phyloP scores from a whole-genome alignment of 2,113 vertebrate genomes.

The Stegastes partitus region DNA sequence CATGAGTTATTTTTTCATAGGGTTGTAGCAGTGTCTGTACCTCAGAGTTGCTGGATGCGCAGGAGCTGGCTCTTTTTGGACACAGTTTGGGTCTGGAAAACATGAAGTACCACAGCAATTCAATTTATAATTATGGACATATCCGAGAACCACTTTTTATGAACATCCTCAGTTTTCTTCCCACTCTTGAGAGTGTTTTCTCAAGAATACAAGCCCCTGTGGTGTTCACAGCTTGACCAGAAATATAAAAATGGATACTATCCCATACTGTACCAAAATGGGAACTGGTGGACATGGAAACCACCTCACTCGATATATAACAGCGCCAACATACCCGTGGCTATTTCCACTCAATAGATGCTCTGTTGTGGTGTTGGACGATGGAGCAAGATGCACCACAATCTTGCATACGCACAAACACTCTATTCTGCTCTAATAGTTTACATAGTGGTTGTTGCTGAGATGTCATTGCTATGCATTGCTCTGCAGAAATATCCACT shows the following conservation, averaged over 20 bases:
- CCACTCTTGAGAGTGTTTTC: slow-evolving; percentile 14
- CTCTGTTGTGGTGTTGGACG: slow-evolving; percentile 54
- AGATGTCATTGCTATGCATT: slow-evolving; percentile 20
- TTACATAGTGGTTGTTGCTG: slow-evolving; percentile 25
- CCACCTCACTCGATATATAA: slow-evolving; percentile 27
- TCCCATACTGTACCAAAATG: slow-evolving; percentile 27
- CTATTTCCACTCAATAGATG: slow-evolving; percentile 34
- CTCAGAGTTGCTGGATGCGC: slow-evolving; percentile 82
- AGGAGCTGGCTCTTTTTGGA: slow-evolving; percentile 80
- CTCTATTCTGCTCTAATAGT: slow-evolving; percentile 11
- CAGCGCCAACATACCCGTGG: slow-evolving; percentile 50
- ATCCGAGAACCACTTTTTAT: slow-evolving; percentile 44
- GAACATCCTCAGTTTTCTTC: slow-evolving; percentile 12
- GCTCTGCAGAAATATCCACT: not conserved
- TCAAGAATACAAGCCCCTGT: slow-evolving; percentile 37
- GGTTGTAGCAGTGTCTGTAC: slow-evolving; percentile 67
- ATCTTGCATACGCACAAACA: slow-evolving; percentile 37
- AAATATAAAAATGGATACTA: slow-evolving; percentile 50
- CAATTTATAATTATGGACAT: slow-evolving; percentile 51
- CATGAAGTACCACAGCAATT: slow-evolving; percentile 64
- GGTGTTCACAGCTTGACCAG: slow-evolving; percentile 43
- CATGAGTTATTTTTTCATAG: not conserved
- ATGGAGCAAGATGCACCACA: slow-evolving; percentile 24
- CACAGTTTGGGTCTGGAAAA: slow-evolving; percentile 86
- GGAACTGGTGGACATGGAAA: slow-evolving; percentile 32